These are phyloP conservation scores for Euwallacea fornicatus DNA, from an alignment of 1,140 invertebrate genomes.

Conservation along the genomic window DNA sequence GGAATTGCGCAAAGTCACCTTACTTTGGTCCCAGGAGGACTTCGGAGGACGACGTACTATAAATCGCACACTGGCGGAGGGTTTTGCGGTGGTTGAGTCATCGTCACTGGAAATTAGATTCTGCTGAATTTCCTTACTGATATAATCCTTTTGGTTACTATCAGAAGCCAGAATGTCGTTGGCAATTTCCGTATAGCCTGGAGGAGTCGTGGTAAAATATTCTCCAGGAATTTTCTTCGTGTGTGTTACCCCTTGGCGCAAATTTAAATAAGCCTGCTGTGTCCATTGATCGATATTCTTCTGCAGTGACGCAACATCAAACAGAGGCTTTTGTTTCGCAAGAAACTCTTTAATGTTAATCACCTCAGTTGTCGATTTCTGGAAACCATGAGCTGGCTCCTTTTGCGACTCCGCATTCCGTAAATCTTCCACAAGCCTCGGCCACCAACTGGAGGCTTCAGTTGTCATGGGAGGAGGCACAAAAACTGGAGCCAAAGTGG, in stretches of 20 bases:
- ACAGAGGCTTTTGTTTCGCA: slow-evolving; percentile 16
- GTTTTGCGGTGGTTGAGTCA: slow-evolving; percentile 37
- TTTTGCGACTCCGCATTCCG: slow-evolving; percentile 23
- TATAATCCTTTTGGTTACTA: slow-evolving; percentile 56
- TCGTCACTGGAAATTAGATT: slow-evolving; percentile 26
- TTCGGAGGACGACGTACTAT: neutral
- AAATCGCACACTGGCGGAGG: slow-evolving; percentile 30
- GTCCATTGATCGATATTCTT: slow-evolving; percentile 85
- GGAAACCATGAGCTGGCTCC: slow-evolving; percentile 24
- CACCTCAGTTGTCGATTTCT: slow-evolving; percentile 34
- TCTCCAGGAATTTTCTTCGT: slow-evolving; percentile 76
- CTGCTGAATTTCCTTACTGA: slow-evolving; percentile 41
- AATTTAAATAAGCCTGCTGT: slow-evolving; percentile 69
- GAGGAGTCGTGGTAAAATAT: slow-evolving; percentile 66
- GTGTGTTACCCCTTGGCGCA: neutral
- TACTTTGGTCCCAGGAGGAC: slow-evolving; percentile 62
- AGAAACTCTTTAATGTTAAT: slow-evolving; percentile 47
- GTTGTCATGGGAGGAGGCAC: slow-evolving; percentile 43
- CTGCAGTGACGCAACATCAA: slow-evolving; percentile 60
- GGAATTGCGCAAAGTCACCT: slow-evolving; percentile 69
- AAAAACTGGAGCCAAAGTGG: slow-evolving; percentile 41
- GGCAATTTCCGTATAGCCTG: neutral
- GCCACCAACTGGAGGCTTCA: slow-evolving; percentile 42
- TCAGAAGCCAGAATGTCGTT: slow-evolving; percentile 59
- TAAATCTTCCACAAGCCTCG: slow-evolving; percentile 40